Evolutionary conservation across 2,888 invertebrate species (phyloP), one percentile per base, ranked within the genome.

Genomic region (Tenthredo livida): DNA sequence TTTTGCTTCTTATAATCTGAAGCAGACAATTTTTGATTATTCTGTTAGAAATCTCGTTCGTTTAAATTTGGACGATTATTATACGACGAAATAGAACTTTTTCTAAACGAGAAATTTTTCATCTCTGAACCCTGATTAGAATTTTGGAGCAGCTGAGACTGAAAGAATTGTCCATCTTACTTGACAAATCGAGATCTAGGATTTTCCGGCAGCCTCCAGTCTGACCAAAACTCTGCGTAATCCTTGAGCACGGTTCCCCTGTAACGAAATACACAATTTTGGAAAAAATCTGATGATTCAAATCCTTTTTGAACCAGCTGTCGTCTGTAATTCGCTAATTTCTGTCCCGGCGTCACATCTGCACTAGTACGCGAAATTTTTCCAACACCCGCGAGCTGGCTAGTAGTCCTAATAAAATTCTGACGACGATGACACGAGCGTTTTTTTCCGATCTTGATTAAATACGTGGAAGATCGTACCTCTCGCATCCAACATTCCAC

Each of bases 171-270:
- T n/a, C 7, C n/a, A 1, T 80, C 9, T n/a, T 80, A 80, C 21
- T 80, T 37, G 10, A n/a, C 80, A 25, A 61, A 80, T 37, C 80
- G 37, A 61, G 61, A 50, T 33, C 40, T 7, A 21, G 47, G 67
- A 83, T 43, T 67, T 25, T 47, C 83, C 9, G 83, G 83, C 17
- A 83, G 83, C 70, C 83, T 65, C 83, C 83, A 85, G 2, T 91
- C 95, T 37, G 96, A 95, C 97, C 97, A 97, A 92, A 96, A 97
- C 7, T 95, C 96, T 80, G 95, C 95, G 91, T 97, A 97, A 89
- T 96, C 96, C 93, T 97, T 96, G 89, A 97, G 93, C 29, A 97
- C 95, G 4, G 97, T 96, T 75, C 97, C 97, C 70, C 97, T 97
- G 95, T 61, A 95, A 96, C 84, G 87, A 88, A 87, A 89, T 86